Evolutionary conservation across 2,797 vertebrate species (phyloP).

Genomic region (Anguilla anguilla): DNA sequence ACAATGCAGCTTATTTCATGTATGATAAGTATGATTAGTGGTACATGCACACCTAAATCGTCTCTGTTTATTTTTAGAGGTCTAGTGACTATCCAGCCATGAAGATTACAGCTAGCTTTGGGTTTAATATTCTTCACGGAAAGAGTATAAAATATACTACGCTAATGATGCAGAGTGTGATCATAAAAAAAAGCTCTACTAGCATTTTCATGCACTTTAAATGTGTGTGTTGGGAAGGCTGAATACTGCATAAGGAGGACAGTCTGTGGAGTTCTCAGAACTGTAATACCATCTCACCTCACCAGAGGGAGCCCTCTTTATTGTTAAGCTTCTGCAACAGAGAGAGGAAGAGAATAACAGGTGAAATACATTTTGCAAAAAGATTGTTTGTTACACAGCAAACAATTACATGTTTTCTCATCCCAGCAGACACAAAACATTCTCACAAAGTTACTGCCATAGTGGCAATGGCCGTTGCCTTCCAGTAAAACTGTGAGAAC

Average conservation of each 20-base stretch:
- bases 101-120: neutral
- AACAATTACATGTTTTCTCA: neutral
- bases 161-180: neutral
- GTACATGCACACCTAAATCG: neutral
- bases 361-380: neutral
- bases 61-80: neutral
- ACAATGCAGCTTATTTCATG: no score
- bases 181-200: neutral
- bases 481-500: no score
- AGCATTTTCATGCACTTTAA: neutral
- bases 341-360: neutral
- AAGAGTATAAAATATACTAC: neutral
- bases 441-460: no score
- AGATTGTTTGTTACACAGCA: neutral
- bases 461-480: no score
- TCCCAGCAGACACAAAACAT: neutral
- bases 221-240: neutral
- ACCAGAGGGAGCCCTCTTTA: constrained; percentile 67
- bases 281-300: constrained; percentile 63
- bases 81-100: neutral
- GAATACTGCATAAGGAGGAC: neutral
- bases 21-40: neutral
- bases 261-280: neutral
- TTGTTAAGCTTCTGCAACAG: constrained; percentile 74
- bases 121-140: neutral